These are phyloP conservation scores for Thereva unica DNA, from an alignment of 2,888 invertebrate genomes.

Conservation along the genomic window DNA sequence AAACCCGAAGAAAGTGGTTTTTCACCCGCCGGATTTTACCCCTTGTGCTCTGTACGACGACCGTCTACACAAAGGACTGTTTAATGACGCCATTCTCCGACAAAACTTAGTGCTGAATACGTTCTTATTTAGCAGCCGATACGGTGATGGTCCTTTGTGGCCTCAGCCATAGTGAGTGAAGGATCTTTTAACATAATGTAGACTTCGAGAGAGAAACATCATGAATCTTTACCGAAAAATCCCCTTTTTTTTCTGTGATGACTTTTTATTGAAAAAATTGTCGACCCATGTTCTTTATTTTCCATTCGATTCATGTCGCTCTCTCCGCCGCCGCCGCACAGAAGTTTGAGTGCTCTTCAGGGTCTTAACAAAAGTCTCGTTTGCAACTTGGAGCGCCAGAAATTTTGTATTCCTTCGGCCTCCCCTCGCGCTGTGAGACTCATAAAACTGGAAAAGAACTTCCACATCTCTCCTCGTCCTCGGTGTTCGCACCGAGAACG, in stretches of 20 bases:
- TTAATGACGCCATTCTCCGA: conserved; percentile 25
- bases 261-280: conserved; percentile 31
- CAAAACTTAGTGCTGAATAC: conserved; percentile 21
- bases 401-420: conserved; percentile 27
- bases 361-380: conserved; percentile 29
- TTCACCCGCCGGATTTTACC: no score
- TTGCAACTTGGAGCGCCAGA: conserved; percentile 14
- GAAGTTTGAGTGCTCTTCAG: conserved; percentile 27
- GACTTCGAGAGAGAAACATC: no score
- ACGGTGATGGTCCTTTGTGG: not conserved
- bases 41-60: no score
- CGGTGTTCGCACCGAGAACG: conserved; percentile 3
- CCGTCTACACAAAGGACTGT: not conserved
- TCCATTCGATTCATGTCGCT: conserved; percentile 22
- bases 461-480: not conserved
- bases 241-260: conserved; percentile 5
- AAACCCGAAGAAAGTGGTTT: no score
- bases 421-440: conserved; percentile 27
- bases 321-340: not conserved
- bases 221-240: conserved; percentile 7
- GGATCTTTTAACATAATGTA: no score
- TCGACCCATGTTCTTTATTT: conserved; percentile 21
- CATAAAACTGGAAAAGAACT: conserved; percentile 33
- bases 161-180: no score
- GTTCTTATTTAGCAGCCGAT: conserved; percentile 13